Evolutionary conservation across 2,888 invertebrate genomes (phyloP).

Genomic region (Teleiodes luculella): DNA sequence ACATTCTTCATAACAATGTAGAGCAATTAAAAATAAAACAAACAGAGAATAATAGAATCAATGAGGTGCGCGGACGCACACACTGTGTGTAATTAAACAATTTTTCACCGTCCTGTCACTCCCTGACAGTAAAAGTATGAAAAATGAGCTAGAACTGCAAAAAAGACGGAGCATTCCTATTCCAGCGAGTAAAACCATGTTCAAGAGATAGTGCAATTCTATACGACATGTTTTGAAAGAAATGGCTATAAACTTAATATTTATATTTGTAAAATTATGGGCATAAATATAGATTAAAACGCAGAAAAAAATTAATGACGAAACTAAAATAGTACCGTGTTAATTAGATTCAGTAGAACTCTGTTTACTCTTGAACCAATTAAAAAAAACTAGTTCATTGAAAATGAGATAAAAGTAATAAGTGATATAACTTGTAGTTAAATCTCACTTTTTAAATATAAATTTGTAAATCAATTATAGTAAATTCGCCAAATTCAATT

Average conservation of each 20-base stretch:
- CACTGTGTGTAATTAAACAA: slow-evolving; percentile 17
- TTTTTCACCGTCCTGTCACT: slow-evolving; percentile 18
- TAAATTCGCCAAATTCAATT: too few species aligned
- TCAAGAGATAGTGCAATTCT: not conserved
- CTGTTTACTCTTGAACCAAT: too few species aligned
- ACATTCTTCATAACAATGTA: not conserved
- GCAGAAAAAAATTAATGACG: too few species aligned
- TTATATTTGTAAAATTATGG: too few species aligned
- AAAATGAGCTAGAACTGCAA: slow-evolving; percentile 16
- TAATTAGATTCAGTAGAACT: too few species aligned
- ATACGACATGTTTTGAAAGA: not conserved
- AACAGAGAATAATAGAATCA: slow-evolving; percentile 16
- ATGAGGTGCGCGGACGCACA: slow-evolving; percentile 7
- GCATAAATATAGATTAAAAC: too few species aligned
- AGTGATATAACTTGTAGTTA: too few species aligned
- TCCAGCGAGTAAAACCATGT: not conserved
- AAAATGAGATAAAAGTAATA: too few species aligned
- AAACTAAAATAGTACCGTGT: too few species aligned
- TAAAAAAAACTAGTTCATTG: too few species aligned
- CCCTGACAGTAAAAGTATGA: slow-evolving; percentile 19
- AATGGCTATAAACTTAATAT: not conserved
- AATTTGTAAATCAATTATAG: too few species aligned
- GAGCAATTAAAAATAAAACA: slow-evolving; percentile 4
- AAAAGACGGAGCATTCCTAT: not conserved
- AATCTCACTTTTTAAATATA: too few species aligned